Evolutionary conservation across 2,113 vertebrate species (phyloP), one percentile per base, ranked within the genome.

Genomic region (Hyaena hyaena): DNA sequence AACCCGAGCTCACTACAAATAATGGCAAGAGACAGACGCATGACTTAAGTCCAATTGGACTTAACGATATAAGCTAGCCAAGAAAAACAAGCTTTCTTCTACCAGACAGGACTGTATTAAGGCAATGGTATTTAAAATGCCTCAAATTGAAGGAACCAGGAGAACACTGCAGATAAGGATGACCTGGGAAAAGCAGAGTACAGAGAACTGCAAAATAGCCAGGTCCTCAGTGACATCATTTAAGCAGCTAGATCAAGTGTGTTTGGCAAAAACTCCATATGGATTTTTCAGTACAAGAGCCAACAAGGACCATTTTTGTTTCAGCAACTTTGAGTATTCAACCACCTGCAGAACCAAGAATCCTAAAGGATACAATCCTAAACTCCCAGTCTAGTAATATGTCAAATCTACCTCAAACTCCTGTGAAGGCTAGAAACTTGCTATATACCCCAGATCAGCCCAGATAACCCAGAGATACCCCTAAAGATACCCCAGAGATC

Each of bases 221-320:
- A 90, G 39, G 35, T 83, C 73, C 43, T 66, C 79, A 68, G 23
- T 48, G 19, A 77, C 19, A 79, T 68, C n/a, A 74, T 48, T 39
- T 95, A 39, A 76, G 58, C 15, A 73, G 35, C 4, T 68, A 5
- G 39, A 63, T 76, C 82, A 96, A 26, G 10, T 4, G 33, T 84
- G 19, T 74, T 79, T 88, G 28, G 39, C 7, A 96, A 50, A 80
- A 80, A 95, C 6, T 79, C n/a, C 14, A 45, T 69, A 68, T 19
- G 66, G 73, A n/a, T 92, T 88, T 83, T 94, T 85, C 39, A 15
- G 85, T 31, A 80, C 21, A 90, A 90, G 16, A 95, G 21, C 7
- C 43, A 95, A 88, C 28, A 43, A 93, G 23, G 17, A 66, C 21
- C 19, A 92, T 45, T 97, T 94, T 93, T 73, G n/a, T 24, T 77